Base-by-base conservation (phyloP, 2,888 invertebrate species). In the Eubasilissa splendida region DNA sequence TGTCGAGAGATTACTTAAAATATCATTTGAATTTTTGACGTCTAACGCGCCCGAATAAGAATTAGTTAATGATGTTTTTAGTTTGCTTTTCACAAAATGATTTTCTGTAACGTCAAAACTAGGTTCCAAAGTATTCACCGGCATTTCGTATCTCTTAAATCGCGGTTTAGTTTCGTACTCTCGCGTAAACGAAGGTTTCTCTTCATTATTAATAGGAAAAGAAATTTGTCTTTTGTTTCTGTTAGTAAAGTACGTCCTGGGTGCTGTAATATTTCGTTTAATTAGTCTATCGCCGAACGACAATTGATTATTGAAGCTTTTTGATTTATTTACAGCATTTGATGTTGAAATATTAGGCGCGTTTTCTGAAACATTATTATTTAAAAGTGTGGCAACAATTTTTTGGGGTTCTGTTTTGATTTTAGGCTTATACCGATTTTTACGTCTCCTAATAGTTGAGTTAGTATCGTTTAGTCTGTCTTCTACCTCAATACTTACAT, bases 401-500 rank as follows among this genome's bases (percentile, higher is more conserved):
- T 31, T 68, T 52, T 11, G 22, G 22, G 58, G 58, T 59, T 50
- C 42, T 42, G 74, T 31, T 74, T 74, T 63, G 2, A 58, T 77
- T 50, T 50, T 77, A 7, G 68, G 68, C 14, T 68, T 77, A 59
- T 42, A 77, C 12, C 50, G 60, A 63, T 70, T 73, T 60, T 71
- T 71, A 54, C 12, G 54, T 2, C 50, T 73, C 31, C 50, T 73
- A 60, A 22, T 14, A 63, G 53, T 63, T 2, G 31, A 31, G 58
- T 73, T 78, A 78, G 60, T 73, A 59, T 60, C n/a, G 59, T 73
- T 70, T 12, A 33, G 66, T 75, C 74, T 54, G 53, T 80, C 53
- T 63, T 71, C 56, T 31, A 63, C 73, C 58, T 65, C 59, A 65
- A 82, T 83, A 84, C 84, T 84, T 81, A 84, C 84, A 71, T 84